phyloP scores from a whole-genome alignment of 2,797 vertebrate genomes.

The Mormyrus hasselquistii region DNA sequence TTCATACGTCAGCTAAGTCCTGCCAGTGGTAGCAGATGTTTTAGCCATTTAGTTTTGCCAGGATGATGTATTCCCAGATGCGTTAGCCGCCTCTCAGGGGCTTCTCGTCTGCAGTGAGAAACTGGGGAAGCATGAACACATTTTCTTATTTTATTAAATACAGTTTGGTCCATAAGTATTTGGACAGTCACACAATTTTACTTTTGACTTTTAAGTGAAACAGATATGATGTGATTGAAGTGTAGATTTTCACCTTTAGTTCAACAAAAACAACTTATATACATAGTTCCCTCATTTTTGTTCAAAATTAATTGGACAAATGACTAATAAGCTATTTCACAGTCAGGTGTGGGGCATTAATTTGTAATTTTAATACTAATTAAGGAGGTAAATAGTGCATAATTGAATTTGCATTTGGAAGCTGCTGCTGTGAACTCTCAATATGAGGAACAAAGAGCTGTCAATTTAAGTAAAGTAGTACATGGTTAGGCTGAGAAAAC shows the following conservation, averaged over 20 bases:
- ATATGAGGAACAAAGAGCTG: neutral
- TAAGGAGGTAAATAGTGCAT: neutral
- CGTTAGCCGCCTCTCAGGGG: conserved; percentile 34
- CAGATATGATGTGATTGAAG: neutral
- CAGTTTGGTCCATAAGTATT: neutral
- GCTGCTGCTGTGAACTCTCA: neutral
- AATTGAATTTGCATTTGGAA: neutral
- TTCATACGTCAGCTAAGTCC: conserved; percentile 46
- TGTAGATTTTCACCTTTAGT: neutral
- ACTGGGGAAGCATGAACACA: conserved; percentile 26
- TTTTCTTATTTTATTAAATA: neutral
- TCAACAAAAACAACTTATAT: neutral
- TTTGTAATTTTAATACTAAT: neutral
- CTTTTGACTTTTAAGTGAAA: neutral
- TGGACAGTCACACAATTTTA: neutral
- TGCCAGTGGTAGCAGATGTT: conserved; percentile 41
- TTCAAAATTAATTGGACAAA: neutral
- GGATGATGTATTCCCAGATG: conserved; percentile 41
- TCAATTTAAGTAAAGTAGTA: neutral
- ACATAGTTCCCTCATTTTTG: neutral
- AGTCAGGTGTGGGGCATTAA: neutral
- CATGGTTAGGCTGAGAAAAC: neutral
- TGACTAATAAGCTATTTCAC: neutral
- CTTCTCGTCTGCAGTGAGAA: conserved; percentile 30
- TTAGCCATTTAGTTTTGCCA: conserved; percentile 45